Evolutionary conservation across 2,888 invertebrate genomes (phyloP).

Genomic region (Willowsia nigromaculata): DNA sequence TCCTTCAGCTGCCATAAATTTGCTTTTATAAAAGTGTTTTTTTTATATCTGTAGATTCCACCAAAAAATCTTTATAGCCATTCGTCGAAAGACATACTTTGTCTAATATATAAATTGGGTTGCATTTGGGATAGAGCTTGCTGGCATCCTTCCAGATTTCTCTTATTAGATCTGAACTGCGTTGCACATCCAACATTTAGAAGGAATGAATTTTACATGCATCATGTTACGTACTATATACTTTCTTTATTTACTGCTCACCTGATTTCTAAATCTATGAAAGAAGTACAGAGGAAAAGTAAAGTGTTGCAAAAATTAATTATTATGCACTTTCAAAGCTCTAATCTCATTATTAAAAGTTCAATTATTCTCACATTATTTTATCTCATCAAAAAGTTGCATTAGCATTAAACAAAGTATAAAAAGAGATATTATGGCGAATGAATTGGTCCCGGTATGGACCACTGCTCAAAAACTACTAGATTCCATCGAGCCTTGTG

Average conservation of each 20-base stretch:
- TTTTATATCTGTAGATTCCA: no score
- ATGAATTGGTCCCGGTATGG: conserved; percentile 32
- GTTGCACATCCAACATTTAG: neutral
- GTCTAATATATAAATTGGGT: neutral
- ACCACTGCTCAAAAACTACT: conserved; percentile 54
- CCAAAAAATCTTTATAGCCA: neutral
- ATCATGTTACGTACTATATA: neutral
- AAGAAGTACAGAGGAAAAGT: neutral
- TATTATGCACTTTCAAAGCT: neutral
- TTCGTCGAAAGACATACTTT: neutral
- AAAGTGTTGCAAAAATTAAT: neutral
- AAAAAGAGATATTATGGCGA: neutral
- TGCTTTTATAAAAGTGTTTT: no score
- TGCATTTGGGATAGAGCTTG: neutral
- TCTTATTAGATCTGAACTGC: neutral
- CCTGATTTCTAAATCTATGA: conserved; percentile 9
- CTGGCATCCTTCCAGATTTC: conserved; percentile 44
- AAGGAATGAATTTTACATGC: neutral
- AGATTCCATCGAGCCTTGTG: conserved; percentile 54
- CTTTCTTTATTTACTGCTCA: neutral
- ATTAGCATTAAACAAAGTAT: neutral
- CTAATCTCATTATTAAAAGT: neutral
- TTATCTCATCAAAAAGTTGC: neutral
- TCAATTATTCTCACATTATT: neutral
- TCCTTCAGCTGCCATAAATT: no score